Base-by-base conservation (phyloP, 2,113 vertebrate genomes). In the Copsychus sechellarum region DNA sequence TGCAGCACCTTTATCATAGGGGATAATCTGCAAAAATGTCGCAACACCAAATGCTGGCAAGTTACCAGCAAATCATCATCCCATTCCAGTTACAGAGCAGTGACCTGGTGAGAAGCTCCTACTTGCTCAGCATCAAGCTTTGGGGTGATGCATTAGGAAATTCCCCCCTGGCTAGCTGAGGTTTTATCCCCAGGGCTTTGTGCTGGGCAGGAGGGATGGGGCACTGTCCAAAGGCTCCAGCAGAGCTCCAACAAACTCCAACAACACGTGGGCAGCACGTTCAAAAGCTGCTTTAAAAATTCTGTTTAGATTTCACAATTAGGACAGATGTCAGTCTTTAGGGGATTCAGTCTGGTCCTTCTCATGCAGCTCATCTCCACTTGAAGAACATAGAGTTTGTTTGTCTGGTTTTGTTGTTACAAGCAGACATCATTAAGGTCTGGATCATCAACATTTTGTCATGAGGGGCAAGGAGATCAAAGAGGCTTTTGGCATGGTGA, bases 271-370 rank as follows among this genome's bases (percentile, higher is more conserved):
- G 90, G 94, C 92, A 94, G 90, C 64, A 77, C 51, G 11, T 60
- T 29, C 79, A n/a, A 36, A 87, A 91, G 51, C 85, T 58, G 78
- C 62, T 91, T 62, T 62, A 38, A 58, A 88, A 93, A 34, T 0
- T 0, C 51, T n/a, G 48, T 20, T 24, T 50, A 15, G 48, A 17
- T 86, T 88, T 86, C 94, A 93, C 93, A 93, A 65, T 86, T 81
- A 84, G 94, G 93, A 94, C 88, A 92, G 48, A 16, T 76, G 93
- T 96, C 88, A 90, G 69, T 90, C 77, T 93, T 81, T 36, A n/a
- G 82, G 50, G 88, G 92, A 81, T 94, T 90, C 83, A 67, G 72
- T 56, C 80, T 57, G 67, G 51, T 86, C 48, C 33, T 90, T 57
- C 79, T 86, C 21, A 3, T 34, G 72, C 82, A 84, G 85, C 85